A percentile compares a stretch with the other conserved stretches of the same genome.
Conservation (phyloP, 2,797 vertebrate species). For the Coracias cyanogaster region DNA sequence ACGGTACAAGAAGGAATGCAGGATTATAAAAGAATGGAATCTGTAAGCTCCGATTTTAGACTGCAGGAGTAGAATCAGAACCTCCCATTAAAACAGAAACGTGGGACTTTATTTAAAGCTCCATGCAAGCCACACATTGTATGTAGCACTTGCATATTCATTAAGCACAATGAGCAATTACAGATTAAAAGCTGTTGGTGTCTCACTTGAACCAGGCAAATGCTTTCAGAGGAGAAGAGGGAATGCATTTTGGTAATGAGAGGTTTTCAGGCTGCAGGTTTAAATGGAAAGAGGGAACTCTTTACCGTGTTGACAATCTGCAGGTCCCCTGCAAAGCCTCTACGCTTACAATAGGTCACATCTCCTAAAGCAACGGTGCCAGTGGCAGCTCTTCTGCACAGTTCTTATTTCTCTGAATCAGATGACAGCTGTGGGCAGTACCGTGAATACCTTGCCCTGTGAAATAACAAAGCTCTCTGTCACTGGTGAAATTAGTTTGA, state of each 20-base stretch:
- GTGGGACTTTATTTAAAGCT: not conserved
- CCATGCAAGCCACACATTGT: fast-evolving
- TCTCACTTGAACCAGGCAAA: conserved; percentile 31
- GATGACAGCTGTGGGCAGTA: not conserved
- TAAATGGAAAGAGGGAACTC: not conserved
- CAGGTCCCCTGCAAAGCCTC: not conserved
- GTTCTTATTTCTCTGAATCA: not conserved
- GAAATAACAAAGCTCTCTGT: not conserved
- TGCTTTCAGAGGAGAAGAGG: not conserved
- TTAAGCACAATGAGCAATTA: not conserved
- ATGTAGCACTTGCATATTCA: fast-evolving
- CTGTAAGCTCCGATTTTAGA: not conserved
- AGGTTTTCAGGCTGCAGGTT: not conserved
- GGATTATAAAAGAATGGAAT: not conserved
- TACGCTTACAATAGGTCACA: not conserved
- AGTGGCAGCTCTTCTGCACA: not conserved
- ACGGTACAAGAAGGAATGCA: fast-evolving
- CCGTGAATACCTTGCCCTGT: not conserved
- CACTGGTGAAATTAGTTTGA: not conserved
- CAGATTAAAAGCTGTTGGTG: conserved; percentile 20
- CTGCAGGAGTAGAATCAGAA: not conserved
- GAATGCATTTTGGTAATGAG: not conserved
- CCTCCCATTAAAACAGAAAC: not conserved
- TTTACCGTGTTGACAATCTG: not conserved
- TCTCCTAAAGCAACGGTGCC: not conserved